Base-by-base conservation (phyloP, 2,888 invertebrate species). In the Gerris lacustris region DNA sequence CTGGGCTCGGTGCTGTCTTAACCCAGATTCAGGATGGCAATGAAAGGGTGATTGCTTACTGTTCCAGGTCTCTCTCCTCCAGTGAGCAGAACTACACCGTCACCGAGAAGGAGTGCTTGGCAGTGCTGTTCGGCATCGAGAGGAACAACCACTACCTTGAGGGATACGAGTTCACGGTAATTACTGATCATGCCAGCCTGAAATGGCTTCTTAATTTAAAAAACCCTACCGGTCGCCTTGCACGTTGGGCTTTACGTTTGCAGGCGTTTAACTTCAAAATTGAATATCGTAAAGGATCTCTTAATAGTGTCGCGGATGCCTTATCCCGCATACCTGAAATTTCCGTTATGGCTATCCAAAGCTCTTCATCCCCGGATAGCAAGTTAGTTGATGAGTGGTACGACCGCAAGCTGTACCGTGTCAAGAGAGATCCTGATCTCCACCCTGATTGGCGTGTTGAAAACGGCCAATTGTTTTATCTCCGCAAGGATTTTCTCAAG, bases 81-180 rank as follows among this genome's bases (percentile, higher is more conserved):
- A 71, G 69, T 11, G 71, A 73, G 55, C 17, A 63, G 15, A 75
- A 75, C 44, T 77, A 76, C 44, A 69, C 74, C 0, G 73, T 73
- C 6, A 76, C 77, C 0, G 75, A 76, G 68, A 70, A 67, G 45
- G 76, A 78, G 62, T 77, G 76, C 45, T 72, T 76, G 0, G 76
- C 76, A 0, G 74, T 77, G 0, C 17, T 76, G 0, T 76, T 73
- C 73, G 72, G 74, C 0, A 72, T 77, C 11, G 70, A 72, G 4
- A 74, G 74, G 64, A 75, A 73, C 15, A 68, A 76, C 11, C 71
- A 70, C 1, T 77, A 77, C 63, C n/a, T 77, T 0, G 76, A 77
- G 62, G 77, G 76, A 0, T 70, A 70, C 11, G 63, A 69, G 2
- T 78, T 78, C 66, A 75, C 69, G 6, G 77, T 78, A 0, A 73